Evolutionary conservation across 2,113 vertebrate genomes (phyloP).

Genomic region (Cephalopholis sonnerati): DNA sequence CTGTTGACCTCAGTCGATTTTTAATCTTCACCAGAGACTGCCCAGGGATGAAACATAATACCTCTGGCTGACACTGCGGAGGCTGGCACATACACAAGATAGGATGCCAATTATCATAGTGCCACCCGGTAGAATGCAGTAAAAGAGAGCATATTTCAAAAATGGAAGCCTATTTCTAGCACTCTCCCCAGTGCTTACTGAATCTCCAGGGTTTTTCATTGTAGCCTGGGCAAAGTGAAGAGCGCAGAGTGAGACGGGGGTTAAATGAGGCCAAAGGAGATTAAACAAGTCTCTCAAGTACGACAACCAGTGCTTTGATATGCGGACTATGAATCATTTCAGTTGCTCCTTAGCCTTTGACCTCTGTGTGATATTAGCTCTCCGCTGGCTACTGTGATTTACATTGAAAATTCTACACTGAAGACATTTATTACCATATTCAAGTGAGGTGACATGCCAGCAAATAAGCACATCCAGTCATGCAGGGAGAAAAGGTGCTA

Average conservation of each 20-base stretch:
- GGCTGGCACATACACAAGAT: conserved; percentile 36
- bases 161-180: conserved; percentile 6
- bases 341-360: conserved; percentile 61
- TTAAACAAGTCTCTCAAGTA: conserved; percentile 51
- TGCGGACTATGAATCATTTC: conserved; percentile 47
- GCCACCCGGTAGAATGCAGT: conserved; percentile 32
- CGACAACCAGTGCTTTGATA: conserved; percentile 43
- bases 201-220: conserved; percentile 9
- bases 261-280: conserved; percentile 59
- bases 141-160: conserved; percentile 2
- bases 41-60: conserved; percentile 30
- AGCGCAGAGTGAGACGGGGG: conserved; percentile 10
- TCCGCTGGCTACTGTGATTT: conserved; percentile 43
- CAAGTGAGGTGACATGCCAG: conserved; percentile 23
- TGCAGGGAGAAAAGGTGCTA: not conserved
- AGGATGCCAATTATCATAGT: conserved; percentile 44
- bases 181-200: conserved; percentile 5
- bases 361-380: conserved; percentile 54
- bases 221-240: conserved; percentile 3
- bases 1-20: conserved; percentile 58
- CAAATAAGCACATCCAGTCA: conserved; percentile 17
- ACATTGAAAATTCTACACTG: conserved; percentile 50
- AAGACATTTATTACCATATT: conserved; percentile 40
- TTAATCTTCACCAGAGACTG: conserved; percentile 53
- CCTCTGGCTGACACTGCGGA: conserved; percentile 21